phyloP scores from a whole-genome alignment of 2,888 invertebrate genomes.

The Ypsolopha sequella region DNA sequence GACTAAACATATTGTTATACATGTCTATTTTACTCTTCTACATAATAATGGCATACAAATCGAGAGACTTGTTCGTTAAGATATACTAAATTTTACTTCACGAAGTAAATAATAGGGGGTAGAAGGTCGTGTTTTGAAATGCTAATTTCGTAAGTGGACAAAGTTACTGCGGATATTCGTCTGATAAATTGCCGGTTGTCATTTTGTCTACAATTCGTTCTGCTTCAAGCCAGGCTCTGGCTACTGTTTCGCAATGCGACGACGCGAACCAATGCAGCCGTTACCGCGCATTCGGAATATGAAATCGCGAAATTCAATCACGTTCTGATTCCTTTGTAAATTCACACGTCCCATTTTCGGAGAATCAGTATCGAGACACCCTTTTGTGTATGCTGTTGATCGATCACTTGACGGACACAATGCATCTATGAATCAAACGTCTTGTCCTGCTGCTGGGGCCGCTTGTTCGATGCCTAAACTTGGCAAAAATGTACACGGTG shows the following conservation, averaged over 20 bases:
- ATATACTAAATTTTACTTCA: slow-evolving; percentile 1
- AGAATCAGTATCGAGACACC: slow-evolving; percentile 21
- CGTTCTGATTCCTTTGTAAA: slow-evolving; percentile 33
- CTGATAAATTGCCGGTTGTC: slow-evolving; percentile 40
- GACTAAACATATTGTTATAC: slow-evolving; percentile 18
- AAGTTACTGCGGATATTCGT: slow-evolving; percentile 21
- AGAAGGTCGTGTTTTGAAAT: slow-evolving; percentile 12
- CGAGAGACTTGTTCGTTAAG: background rate
- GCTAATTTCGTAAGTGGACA: slow-evolving; percentile 1
- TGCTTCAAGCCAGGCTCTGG: background rate
- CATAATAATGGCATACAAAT: background rate
- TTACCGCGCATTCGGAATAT: slow-evolving; percentile 28
- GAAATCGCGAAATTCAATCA: slow-evolving; percentile 41
- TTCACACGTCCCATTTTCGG: slow-evolving; percentile 37
- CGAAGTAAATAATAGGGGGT: background rate
- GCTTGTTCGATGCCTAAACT: slow-evolving; percentile 13
- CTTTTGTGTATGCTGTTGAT: slow-evolving; percentile 11
- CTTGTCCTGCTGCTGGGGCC: background rate
- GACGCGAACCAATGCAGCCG: slow-evolving; percentile 17
- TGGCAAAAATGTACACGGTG: slow-evolving; percentile 12
- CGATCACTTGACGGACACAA: slow-evolving; percentile 14
- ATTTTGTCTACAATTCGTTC: slow-evolving; percentile 9
- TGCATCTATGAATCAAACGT: slow-evolving; percentile 3
- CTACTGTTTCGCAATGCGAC: slow-evolving; percentile 14
- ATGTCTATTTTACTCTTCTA: slow-evolving; percentile 4